A percentile compares a stretch with the other conserved stretches of the same genome.
Evolutionary conservation across 2,888 invertebrate genomes (phyloP).

Genomic region (Chrysodeixis includens): DNA sequence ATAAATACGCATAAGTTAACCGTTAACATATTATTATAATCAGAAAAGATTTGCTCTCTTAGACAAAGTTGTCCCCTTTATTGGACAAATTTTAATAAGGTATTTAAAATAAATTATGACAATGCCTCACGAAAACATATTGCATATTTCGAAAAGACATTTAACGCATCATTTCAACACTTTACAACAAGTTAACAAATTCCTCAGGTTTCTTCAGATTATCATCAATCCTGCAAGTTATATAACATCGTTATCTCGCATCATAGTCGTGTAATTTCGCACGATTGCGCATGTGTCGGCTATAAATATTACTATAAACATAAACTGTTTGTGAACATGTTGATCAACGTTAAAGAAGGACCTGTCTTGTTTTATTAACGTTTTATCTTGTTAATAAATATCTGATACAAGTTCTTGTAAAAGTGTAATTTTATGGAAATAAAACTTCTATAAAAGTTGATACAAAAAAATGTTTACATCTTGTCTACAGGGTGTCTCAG

Average conservation of each 20-base stretch:
- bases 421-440: neutral
- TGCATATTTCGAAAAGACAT: neutral
- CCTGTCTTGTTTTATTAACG: neutral
- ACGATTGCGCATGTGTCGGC: constrained; percentile 28
- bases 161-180: neutral
- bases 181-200: constrained; percentile 6
- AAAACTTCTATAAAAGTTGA: no score
- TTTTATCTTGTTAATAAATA: neutral
- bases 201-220: constrained; percentile 7
- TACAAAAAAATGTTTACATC: no score
- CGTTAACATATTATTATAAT: no score
- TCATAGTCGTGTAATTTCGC: constrained; percentile 41
- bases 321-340: constrained; percentile 41
- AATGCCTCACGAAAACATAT: no score
- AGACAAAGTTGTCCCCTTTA: no score
- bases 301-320: constrained; percentile 33
- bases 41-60: no score
- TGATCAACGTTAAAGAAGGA: constrained; percentile 11
- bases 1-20: no score
- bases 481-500: no score
- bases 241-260: constrained; percentile 8
- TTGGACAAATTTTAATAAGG: no score
- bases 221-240: constrained; percentile 27
- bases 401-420: no score
- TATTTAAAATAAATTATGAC: no score